Base-by-base conservation (phyloP, 2,888 invertebrate species). In the Arrhopalites spinosus region DNA sequence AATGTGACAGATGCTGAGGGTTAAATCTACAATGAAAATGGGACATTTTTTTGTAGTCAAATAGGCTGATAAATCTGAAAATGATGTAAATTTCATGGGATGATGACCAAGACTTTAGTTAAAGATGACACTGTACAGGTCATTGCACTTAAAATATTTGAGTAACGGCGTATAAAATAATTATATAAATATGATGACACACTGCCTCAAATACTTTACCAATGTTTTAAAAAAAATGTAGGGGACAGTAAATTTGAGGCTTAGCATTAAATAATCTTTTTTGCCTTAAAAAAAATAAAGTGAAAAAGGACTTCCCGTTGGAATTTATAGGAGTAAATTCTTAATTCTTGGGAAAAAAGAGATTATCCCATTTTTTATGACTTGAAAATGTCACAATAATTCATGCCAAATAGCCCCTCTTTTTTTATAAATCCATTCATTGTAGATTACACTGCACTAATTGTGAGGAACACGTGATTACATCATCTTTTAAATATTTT, bases 171-270 rank as follows among this genome's bases (percentile, higher is more conserved):
- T 36, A 11, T 36, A 11, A 3, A 36, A 11, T 3, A 11, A 36
- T 7, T 3, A 36, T 7, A 36, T 36, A 36, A 7, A 11, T 7
- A 36, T 3, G 36, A 36, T 36, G 36, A 36, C 70, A 47, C 56
- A 70, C 29, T 56, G 56, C 50, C 56, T 70, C 50, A 70, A 70
- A 70, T 70, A 70, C 70, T 70, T 30, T 53, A 17, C 20, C 11
- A 36, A 36, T 36, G 36, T 36, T 7, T 7, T 36, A 36, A 7
- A 11, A 11, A 36, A 7, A 36, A 3, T 36, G 36, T 36, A 11
- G 36, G 11, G 36, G 36, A 36, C 36, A 36, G 36, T 36, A 36
- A 36, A 36, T 27, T 63, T 17, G 53, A 3, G 25, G 50, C 20
- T 53, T 53, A 70, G 50, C 56, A 17, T 70, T 29, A 20, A 56